A percentile compares a stretch with the other conserved stretches of the same genome.
Conservation (phyloP, 1,140 invertebrate species). For the Cotesia vestalis region DNA sequence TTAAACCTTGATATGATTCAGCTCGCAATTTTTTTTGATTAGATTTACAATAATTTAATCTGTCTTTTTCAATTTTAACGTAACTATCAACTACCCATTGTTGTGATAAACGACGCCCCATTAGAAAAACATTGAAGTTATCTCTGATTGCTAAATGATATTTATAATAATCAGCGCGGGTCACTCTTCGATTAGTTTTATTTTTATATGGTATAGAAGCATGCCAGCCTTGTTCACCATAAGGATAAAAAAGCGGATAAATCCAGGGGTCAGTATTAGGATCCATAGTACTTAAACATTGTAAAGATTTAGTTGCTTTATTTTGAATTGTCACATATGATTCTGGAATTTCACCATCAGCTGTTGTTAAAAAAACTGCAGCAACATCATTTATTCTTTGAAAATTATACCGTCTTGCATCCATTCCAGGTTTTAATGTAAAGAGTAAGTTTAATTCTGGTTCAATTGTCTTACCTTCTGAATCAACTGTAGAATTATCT, state of each 20-base stretch:
- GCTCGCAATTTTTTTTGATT: conserved; percentile 24
- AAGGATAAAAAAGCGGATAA: conserved; percentile 31
- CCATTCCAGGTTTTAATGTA: conserved; percentile 22
- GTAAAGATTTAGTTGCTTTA: conserved; percentile 17
- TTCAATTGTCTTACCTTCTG: conserved; percentile 1
- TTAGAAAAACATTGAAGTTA: conserved; percentile 20
- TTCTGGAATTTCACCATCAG: conserved; percentile 32
- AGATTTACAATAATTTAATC: conserved; percentile 8
- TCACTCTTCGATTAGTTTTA: conserved; percentile 20
- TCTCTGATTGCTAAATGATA: conserved; percentile 25
- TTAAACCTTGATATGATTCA: conserved; percentile 16
- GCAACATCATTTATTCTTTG: conserved; percentile 27
- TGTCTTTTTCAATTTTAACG: conserved; percentile 33
- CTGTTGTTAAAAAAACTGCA: conserved; percentile 27
- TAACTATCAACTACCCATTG: conserved; percentile 30
- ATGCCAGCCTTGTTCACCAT: conserved; percentile 30
- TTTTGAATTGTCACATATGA: conserved; percentile 29
- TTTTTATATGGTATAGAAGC: conserved; percentile 3
- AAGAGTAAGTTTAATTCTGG: conserved; percentile 26
- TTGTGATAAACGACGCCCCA: conserved; percentile 20
- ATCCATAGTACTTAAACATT: conserved; percentile 17
- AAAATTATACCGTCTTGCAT: conserved; percentile 21
- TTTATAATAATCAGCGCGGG: conserved; percentile 21
- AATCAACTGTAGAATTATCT: neutral
- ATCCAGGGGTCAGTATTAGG: neutral